phyloP scores from a whole-genome alignment of 2,797 vertebrate genomes.

The Hipposideros larvatus region DNA sequence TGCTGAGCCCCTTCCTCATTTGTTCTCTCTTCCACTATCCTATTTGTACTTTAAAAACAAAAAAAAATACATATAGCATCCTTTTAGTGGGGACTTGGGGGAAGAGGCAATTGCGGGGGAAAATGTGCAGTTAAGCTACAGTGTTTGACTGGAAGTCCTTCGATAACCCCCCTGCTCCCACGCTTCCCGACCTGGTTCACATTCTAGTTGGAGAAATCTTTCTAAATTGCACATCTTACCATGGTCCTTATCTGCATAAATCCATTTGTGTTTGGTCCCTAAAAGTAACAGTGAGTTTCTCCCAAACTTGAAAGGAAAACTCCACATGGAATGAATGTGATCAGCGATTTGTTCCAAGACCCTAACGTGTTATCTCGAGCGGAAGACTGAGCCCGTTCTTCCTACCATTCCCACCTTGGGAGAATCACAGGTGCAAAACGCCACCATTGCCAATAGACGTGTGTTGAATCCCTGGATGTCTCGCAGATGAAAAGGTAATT shows the following conservation, averaged over 20 bases:
- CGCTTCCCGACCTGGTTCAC: background rate
- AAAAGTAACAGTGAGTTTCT: background rate
- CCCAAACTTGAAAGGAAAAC: constrained; percentile 11
- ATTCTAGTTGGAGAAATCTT: background rate
- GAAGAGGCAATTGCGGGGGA: background rate
- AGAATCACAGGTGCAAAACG: background rate
- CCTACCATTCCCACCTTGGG: background rate
- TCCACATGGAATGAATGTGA: background rate
- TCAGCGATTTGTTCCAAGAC: background rate
- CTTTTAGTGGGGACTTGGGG: background rate
- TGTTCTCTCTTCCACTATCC: background rate
- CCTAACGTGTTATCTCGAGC: background rate
- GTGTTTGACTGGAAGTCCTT: background rate
- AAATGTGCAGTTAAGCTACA: background rate
- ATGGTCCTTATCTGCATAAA: background rate
- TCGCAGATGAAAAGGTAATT: background rate
- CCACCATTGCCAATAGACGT: background rate
- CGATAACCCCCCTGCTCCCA: background rate
- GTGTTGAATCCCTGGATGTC: background rate
- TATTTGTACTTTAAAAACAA: background rate
- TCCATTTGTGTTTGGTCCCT: background rate
- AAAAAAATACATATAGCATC: background rate
- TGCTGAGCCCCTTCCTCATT: background rate
- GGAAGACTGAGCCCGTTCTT: background rate
- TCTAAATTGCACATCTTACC: background rate